Conservation (phyloP, 2,113 vertebrate species). For the Mustela nigripes region DNA sequence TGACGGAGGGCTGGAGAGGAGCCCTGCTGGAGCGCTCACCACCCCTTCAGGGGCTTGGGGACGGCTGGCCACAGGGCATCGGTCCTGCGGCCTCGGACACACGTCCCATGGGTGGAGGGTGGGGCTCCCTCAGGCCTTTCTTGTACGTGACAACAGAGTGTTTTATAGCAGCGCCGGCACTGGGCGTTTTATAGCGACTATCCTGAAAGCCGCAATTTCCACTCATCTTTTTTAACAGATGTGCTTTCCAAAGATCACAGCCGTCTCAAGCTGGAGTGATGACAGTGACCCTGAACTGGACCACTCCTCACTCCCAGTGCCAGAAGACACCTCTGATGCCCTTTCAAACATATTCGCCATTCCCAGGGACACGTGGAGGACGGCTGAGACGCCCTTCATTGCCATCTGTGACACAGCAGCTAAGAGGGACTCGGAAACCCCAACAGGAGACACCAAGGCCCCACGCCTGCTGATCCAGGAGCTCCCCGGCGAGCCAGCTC, state of each 20-base stretch:
- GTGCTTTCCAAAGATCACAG: conserved; percentile 89
- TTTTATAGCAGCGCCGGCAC: not conserved
- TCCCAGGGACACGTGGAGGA: conserved; percentile 8
- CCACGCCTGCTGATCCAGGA: conserved; percentile 83
- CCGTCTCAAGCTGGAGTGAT: conserved; percentile 85
- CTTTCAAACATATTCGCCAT: conserved; percentile 72
- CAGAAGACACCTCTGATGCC: conserved; percentile 10
- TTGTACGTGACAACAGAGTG: not conserved
- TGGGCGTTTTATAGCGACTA: not conserved
- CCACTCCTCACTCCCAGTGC: not conserved
- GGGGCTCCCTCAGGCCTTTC: not conserved
- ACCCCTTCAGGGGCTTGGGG: not conserved
- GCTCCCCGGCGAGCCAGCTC: not conserved
- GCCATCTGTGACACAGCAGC: conserved; percentile 64
- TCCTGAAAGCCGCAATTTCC: not conserved
- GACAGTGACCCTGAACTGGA: conserved; percentile 71
- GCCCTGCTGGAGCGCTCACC: not conserved
- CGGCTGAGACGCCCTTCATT: conserved; percentile 41
- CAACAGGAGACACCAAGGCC: not conserved
- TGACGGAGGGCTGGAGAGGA: rapidly evolving
- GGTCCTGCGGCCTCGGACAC: not conserved
- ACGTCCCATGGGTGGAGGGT: not conserved
- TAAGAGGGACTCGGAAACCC: not conserved
- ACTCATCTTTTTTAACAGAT: conserved; percentile 66
- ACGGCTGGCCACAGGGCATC: not conserved